Evolutionary conservation across 2,113 vertebrate species (phyloP).

Genomic region (Mus pahari): DNA sequence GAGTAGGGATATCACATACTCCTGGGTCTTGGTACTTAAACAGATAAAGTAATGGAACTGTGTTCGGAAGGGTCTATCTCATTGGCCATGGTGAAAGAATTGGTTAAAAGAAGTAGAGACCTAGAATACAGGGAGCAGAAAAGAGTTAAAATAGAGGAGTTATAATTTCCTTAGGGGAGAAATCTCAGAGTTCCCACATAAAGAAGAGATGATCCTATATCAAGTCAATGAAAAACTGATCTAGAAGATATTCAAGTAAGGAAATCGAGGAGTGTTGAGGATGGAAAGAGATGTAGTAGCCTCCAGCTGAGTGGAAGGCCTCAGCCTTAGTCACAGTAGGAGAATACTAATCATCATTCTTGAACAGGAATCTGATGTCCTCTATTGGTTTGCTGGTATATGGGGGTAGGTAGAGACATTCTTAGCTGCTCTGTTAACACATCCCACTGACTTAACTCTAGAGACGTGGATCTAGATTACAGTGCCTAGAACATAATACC

Average conservation of each 20-base stretch:
- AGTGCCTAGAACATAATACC: not conserved
- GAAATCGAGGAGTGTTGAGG: not conserved
- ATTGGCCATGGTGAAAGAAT: not conserved
- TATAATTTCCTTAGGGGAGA: too few relatives aligned
- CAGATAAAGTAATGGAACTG: too few relatives aligned
- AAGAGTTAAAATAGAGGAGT: not conserved
- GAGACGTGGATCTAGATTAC: not conserved
- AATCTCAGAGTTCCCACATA: not conserved
- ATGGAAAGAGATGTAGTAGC: not conserved
- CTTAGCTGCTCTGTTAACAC: not conserved
- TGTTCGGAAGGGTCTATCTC: not conserved
- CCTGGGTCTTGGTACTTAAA: not conserved
- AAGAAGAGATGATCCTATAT: not conserved
- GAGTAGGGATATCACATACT: not conserved
- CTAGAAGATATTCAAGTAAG: not conserved
- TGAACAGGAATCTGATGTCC: not conserved
- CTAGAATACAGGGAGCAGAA: too few relatives aligned
- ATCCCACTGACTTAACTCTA: not conserved
- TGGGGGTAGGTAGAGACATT: not conserved
- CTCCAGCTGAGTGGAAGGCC: not conserved
- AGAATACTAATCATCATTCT: not conserved
- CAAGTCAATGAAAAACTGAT: not conserved
- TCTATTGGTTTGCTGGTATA: not conserved
- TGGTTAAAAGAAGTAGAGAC: not conserved
- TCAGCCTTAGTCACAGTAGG: not conserved